Evolutionary conservation across 1,140 invertebrate genomes (phyloP), one percentile per base, ranked within the genome.

Genomic region (Spodoptera litura): DNA sequence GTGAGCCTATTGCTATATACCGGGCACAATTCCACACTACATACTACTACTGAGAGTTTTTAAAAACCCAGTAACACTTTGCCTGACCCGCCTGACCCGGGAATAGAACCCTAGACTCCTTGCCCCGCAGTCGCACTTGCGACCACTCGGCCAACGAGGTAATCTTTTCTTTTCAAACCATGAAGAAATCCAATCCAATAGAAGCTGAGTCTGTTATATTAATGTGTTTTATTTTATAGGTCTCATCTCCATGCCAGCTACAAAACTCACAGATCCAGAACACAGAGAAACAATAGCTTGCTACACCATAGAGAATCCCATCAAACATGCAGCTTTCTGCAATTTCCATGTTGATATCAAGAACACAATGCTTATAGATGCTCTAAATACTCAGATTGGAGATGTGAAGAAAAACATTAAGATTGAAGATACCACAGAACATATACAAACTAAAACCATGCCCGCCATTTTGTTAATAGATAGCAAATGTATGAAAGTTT

Each of bases 311-410:
- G 97, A 98, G 80, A 96, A 96, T 49, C 96, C 97, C 38, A 97
- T 99, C 27, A 96, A 97, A 88, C 97, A 98, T 94, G 98, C 97
- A 3, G 90, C 97, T 5, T 99, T 98, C 96, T 97, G 96, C 86
- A 96, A 95, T 56, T 98, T 97, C 91, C 95, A 96, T 83, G 94
- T 95, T 2, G 92, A 94, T 81, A 96, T 95, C 68, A 95, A 94
- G 80, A 94, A 90, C 91, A 95, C 83, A 83, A 95, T 94, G 95
- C 95, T 93, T 74, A 90, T 95, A 58, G 94, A 95, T 76, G 95
- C 93, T 56, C 81, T 95, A 13, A 94, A 95, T 76, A 89, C 91
- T 25, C 90, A 95, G 83, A 94, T 93, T 49, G 90, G 91, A 0
- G 94, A 95, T 78, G 85, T 89, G 0, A 94, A 94, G 78, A 90